Percentiles rank a stretch among this genome's conserved stretches.
phyloP scores from a whole-genome alignment of 2,797 vertebrate species.

The Sebastes kiyomatsui region DNA sequence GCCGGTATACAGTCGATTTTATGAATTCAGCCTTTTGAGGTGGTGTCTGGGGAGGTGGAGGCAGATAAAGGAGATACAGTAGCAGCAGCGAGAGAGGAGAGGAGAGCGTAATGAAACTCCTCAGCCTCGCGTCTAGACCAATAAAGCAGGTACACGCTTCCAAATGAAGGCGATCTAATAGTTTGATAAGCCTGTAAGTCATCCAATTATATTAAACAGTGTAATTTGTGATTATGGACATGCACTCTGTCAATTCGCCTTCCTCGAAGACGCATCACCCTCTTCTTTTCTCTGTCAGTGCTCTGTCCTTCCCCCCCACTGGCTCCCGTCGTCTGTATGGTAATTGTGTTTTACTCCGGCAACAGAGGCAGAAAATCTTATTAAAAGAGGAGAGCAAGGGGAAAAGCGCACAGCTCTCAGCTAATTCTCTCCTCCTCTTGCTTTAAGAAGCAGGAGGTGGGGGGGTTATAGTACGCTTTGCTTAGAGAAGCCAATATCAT shows the following conservation, averaged over 20 bases:
- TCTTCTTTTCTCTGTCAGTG: conserved; percentile 27
- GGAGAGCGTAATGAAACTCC: conserved; percentile 55
- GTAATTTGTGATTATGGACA: conserved; percentile 77
- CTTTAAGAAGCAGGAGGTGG: conserved; percentile 26
- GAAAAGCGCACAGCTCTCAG: conserved; percentile 50
- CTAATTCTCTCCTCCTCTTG: conserved; percentile 62
- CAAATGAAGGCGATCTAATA: conserved; percentile 66
- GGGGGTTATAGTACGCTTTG: not conserved
- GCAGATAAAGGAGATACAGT: conserved; percentile 55
- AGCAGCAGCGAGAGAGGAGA: conserved; percentile 1
- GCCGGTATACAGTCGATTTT: conserved; percentile 47
- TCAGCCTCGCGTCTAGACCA: conserved; percentile 47
- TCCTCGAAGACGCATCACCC: conserved; percentile 29
- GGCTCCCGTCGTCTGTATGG: conserved; percentile 66
- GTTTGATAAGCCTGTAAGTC: conserved; percentile 71
- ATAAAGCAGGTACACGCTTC: conserved; percentile 66
- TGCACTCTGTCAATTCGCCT: conserved; percentile 62
- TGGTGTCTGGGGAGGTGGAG: conserved; percentile 43
- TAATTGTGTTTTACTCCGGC: conserved; percentile 81
- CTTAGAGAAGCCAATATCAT: conserved; percentile 13
- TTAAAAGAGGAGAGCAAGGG: conserved; percentile 72
- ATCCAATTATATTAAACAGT: conserved; percentile 75
- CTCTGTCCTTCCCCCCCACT: conserved; percentile 35
- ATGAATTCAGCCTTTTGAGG: conserved; percentile 51
- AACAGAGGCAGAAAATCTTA: conserved; percentile 80